Evolutionary conservation across 2,113 vertebrate genomes (phyloP).

Genomic region (Phyllostomus discolor): DNA sequence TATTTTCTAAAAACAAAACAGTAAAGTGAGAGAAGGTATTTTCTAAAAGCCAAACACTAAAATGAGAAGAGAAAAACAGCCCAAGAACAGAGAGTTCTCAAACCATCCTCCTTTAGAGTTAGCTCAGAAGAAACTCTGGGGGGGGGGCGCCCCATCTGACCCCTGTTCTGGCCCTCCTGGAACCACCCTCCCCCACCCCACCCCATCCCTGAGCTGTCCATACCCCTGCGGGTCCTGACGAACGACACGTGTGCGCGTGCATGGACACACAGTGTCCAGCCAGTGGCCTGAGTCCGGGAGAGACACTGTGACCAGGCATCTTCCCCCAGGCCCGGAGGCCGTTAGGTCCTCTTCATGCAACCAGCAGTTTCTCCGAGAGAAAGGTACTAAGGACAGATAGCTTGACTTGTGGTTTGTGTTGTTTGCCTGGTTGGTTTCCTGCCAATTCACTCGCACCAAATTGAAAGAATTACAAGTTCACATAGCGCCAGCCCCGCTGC

Average conservation of each 20-base stretch:
- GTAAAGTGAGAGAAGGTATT: neutral
- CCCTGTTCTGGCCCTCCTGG: neutral
- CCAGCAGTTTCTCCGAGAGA: neutral
- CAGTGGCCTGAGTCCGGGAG: neutral
- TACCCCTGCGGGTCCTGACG: neutral
- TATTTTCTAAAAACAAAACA: conserved; percentile 32
- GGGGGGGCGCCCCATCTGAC: neutral
- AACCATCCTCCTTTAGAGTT: neutral
- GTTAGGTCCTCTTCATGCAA: neutral
- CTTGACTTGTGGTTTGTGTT: neutral
- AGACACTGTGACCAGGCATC: neutral
- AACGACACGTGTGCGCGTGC: fast-evolving
- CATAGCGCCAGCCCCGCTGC: neutral
- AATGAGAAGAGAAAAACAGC: neutral
- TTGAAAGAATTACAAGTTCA: neutral
- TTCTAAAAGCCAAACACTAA: conserved; percentile 4
- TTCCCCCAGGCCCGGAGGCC: neutral
- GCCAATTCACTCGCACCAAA: neutral
- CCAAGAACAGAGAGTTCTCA: neutral
- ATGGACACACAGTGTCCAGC: neutral
- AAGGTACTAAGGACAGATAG: neutral
- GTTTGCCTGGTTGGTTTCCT: neutral
- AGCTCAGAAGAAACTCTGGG: neutral
- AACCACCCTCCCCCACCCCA: no score
- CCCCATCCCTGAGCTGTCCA: neutral